Evolutionary conservation across 2,797 vertebrate genomes (phyloP).

Genomic region (Gymnodraco acuticeps): DNA sequence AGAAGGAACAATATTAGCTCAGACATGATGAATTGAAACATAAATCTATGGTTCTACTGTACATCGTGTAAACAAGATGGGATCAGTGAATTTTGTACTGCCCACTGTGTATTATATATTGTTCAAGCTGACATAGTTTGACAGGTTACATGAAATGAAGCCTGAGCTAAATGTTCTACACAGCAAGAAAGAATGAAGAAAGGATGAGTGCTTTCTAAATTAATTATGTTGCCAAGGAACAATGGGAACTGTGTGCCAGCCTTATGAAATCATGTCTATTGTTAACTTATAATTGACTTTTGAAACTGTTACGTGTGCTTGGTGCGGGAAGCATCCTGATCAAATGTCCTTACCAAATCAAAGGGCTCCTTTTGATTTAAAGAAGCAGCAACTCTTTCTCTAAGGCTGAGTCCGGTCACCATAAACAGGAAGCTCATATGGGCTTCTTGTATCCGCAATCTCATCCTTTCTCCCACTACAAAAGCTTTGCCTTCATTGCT

Average conservation of each 20-base stretch:
- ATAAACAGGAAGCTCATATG: not conserved
- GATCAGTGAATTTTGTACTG: not conserved
- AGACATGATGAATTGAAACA: slow-evolving; percentile 13
- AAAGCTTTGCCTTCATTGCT: not conserved
- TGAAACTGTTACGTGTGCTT: slow-evolving; percentile 10
- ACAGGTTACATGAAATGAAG: not conserved
- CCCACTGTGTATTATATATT: not conserved
- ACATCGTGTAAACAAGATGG: not conserved
- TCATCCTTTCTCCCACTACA: not conserved
- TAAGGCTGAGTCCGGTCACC: not conserved
- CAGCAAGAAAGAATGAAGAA: not conserved
- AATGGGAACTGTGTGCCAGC: not conserved
- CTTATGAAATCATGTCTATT: slow-evolving; percentile 28
- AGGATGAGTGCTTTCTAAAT: not conserved
- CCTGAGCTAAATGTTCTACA: not conserved
- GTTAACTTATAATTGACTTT: slow-evolving; percentile 25
- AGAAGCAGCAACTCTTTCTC: not conserved
- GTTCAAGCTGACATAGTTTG: not conserved
- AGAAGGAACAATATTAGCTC: slow-evolving; percentile 17
- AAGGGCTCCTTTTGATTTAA: not conserved
- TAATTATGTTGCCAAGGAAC: slow-evolving; percentile 1
- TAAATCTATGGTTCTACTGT: slow-evolving; percentile 26
- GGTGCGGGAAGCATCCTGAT: not conserved
- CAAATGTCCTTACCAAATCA: not conserved
- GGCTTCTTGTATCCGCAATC: not conserved